Percentiles rank a stretch among this genome's conserved stretches.
phyloP scores from a whole-genome alignment of 2,797 vertebrate species.

The Eleutherodactylus coqui region DNA sequence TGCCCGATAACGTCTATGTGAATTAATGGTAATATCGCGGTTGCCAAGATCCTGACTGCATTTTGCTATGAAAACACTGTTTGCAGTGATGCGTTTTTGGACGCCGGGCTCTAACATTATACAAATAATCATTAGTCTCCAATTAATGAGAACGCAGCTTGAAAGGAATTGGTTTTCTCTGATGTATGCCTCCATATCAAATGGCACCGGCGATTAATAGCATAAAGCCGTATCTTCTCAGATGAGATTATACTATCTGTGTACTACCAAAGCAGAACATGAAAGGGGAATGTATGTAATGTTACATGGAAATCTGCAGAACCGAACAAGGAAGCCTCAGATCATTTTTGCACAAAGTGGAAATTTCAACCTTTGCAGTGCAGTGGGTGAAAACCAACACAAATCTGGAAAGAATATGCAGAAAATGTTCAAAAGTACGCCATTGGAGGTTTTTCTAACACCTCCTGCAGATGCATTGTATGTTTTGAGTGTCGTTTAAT shows the following conservation, averaged over 20 bases:
- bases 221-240: neutral
- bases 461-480: neutral
- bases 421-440: too few relatives aligned
- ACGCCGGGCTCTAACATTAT: neutral
- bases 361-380: too few relatives aligned
- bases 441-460: too few relatives aligned
- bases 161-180: constrained; percentile 4
- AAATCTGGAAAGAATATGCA: neutral
- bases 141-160: neutral
- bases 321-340: neutral
- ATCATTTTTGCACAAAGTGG: too few relatives aligned
- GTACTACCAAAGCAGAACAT: neutral
- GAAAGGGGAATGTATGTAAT: neutral
- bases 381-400: neutral
- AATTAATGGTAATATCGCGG: neutral
- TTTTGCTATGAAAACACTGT: neutral
- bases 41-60: neutral
- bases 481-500: neutral
- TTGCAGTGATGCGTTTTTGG: neutral
- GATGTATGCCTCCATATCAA: neutral
- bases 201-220: neutral
- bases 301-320: neutral
- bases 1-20: neutral
- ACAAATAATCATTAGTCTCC: constrained; percentile 23
- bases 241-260: neutral